Evolutionary conservation across 2,113 vertebrate species (phyloP), one percentile per base, ranked within the genome.

Genomic region (Corvus hawaiiensis): DNA sequence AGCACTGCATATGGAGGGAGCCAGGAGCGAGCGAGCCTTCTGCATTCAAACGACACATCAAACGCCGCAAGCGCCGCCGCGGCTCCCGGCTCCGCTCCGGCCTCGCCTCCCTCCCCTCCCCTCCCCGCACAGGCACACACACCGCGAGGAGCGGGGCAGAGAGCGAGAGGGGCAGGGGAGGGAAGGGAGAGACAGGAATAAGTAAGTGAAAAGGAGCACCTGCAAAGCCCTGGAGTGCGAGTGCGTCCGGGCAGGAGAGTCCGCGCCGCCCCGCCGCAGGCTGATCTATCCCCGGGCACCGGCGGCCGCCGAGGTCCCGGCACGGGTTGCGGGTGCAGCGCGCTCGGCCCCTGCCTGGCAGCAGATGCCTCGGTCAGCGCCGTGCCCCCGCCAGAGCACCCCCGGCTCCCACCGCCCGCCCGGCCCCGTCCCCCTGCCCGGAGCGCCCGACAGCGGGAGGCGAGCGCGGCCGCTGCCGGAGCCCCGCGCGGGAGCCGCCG

Each of bases 11-110:
- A 93, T 76, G 92, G 92, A 96, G 93, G 88, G 95, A 87, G 91
- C 89, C 89, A 95, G 96, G 69, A 95, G 92, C 71, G 69, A 89
- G 91, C 68, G 67, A 87, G 84, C 58, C 46, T 87, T 96, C 95
- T 94, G 96, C 93, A 96, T 96, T 96, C 96, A 96, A 95, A 97
- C 95, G 85, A 89, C 89, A 96, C 92, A 93, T 82, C 95, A 76
- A 92, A 94, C 91, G 79, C 95, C 72, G 89, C 94, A 88, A 92
- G 92, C 81, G 86, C 58, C 64, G 59, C 67, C 27, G 67, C 87
- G 62, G 66, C 69, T 74, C 62, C 39, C 71, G 37, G 79, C 87
- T 48, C 71, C 56, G 48, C 61, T 77, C 81, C 76, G 72, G 71
- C 85, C 89, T 48, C 59, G 48, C 69, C 32, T 26, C 28, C 73